Evolutionary conservation across 2,113 vertebrate species (phyloP).

Genomic region (Pithys albifrons): DNA sequence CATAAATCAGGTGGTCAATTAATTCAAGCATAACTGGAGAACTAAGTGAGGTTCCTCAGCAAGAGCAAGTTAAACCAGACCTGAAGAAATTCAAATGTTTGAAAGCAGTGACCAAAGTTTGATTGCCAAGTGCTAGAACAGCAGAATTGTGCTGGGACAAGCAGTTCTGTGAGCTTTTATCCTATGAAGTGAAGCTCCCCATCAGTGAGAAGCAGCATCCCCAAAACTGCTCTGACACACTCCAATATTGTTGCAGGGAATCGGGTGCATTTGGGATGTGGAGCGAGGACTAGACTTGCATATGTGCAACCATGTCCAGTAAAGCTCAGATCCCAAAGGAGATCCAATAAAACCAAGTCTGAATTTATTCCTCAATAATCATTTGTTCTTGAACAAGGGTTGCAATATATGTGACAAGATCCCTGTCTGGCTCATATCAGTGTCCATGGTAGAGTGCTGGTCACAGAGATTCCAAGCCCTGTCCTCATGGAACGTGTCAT

Average conservation of each 20-base stretch:
- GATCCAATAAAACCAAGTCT: background rate
- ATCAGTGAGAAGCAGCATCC: background rate
- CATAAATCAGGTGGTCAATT: background rate
- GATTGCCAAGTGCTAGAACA: background rate
- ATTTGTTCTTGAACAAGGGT: background rate
- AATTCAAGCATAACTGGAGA: background rate
- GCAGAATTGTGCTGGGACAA: background rate
- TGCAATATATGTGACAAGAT: background rate
- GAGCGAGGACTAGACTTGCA: background rate
- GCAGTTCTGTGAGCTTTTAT: background rate
- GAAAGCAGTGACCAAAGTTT: background rate
- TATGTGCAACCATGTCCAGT: rapidly evolving
- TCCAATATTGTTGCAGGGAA: too few relatives aligned
- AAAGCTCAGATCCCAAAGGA: background rate
- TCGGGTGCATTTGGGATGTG: background rate
- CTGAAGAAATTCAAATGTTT: background rate
- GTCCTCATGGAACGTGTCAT: background rate
- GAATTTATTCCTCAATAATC: background rate
- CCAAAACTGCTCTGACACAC: background rate
- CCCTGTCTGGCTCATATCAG: background rate
- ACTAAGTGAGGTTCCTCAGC: background rate
- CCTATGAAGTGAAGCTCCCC: background rate
- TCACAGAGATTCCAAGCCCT: background rate
- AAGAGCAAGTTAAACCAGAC: background rate
- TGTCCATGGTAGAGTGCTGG: background rate